A percentile compares a stretch with the other conserved stretches of the same genome.
Conservation (phyloP, 2,797 vertebrate species). For the Acrocephalus scirpaceus region DNA sequence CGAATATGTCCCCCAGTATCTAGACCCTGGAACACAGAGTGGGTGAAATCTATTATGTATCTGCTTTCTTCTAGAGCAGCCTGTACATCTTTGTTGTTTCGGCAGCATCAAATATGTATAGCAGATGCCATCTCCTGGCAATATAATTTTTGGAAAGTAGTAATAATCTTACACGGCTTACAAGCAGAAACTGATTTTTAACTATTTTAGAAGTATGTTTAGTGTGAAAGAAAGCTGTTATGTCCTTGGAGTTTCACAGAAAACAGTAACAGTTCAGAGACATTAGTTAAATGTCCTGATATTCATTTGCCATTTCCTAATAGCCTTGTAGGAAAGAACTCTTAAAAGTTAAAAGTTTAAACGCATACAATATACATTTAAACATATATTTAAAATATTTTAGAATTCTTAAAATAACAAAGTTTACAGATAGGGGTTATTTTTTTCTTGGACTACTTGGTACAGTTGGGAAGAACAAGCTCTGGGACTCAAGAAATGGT, state of each 20-base stretch:
- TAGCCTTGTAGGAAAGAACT: background rate
- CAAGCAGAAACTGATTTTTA: background rate
- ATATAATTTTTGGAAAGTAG: background rate
- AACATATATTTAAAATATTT: background rate
- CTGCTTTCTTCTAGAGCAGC: background rate
- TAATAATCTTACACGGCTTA: background rate
- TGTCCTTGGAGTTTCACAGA: background rate
- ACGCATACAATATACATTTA: background rate
- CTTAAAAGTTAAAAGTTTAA: background rate
- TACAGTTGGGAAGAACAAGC: background rate
- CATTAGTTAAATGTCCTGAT: background rate
- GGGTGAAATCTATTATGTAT: background rate
- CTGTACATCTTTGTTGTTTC: background rate
- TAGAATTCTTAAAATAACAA: background rate
- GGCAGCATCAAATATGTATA: slow-evolving; percentile 34
- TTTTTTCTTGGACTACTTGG: background rate
- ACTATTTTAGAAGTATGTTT: background rate
- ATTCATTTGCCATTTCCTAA: background rate
- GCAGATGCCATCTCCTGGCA: slow-evolving; percentile 72
- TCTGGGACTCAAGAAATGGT: background rate
- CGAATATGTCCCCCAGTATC: background rate
- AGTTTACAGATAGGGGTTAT: background rate
- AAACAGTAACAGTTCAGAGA: background rate
- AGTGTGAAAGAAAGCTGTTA: background rate
- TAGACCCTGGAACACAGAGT: background rate